These are phyloP conservation scores for Andrena bucephala DNA, from an alignment of 2,888 invertebrate genomes.

Conservation along the genomic window DNA sequence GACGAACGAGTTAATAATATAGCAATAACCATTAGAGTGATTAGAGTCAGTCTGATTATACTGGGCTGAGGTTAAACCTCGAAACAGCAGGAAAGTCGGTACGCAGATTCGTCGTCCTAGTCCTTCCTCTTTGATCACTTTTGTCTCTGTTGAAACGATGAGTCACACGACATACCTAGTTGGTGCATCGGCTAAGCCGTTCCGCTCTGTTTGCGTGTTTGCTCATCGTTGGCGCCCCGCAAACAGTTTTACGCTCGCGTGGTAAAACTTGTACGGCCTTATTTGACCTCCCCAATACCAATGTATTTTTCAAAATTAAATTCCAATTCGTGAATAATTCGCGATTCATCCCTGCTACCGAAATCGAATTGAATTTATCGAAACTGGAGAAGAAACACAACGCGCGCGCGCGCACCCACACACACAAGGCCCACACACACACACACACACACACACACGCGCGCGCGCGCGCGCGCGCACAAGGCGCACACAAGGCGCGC, in stretches of 20 bases:
- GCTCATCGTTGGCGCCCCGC: constrained; percentile 76
- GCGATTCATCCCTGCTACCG: no score
- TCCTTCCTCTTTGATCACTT: constrained; percentile 36
- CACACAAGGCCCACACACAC: no score
- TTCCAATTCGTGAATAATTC: not conserved
- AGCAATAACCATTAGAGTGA: no score
- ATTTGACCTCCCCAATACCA: not conserved
- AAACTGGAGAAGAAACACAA: no score
- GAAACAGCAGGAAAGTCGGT: not conserved
- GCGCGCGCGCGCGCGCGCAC: no score
- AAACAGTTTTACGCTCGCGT: constrained; percentile 18
- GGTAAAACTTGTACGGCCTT: constrained; percentile 8
- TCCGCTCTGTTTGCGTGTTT: constrained; percentile 77
- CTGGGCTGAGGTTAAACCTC: not conserved
- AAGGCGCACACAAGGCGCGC: no score
- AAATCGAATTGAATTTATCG: no score
- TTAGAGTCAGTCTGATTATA: not conserved
- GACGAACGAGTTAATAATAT: no score
- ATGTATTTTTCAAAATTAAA: constrained; percentile 12
- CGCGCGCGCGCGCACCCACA: no score
- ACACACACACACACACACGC: no score
- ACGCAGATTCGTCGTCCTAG: not conserved
- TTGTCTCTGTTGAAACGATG: constrained; percentile 33
- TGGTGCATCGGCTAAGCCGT: constrained; percentile 57
- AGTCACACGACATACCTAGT: constrained; percentile 47